phyloP scores from a whole-genome alignment of 2,113 vertebrate species.

The Oriolus oriolus region DNA sequence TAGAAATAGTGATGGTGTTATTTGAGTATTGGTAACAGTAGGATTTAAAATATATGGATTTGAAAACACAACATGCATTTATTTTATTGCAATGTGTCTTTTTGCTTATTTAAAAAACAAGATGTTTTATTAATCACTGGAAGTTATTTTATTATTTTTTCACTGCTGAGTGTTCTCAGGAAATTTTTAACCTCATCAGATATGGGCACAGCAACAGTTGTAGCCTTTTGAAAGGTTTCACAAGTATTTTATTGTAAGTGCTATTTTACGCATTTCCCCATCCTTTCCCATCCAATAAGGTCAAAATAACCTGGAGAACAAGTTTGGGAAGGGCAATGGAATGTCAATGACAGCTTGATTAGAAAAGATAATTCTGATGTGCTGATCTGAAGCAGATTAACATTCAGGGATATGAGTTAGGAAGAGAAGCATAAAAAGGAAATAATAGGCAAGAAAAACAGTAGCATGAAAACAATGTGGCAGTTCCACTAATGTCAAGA shows the following conservation, averaged over 20 bases:
- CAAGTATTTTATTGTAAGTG: neutral
- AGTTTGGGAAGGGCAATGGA: neutral
- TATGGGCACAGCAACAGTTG: neutral
- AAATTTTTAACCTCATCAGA: neutral
- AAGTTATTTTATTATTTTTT: neutral
- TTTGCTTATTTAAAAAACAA: neutral
- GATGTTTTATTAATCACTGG: neutral
- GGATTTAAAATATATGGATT: neutral
- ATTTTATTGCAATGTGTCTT: neutral
- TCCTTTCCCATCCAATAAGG: neutral
- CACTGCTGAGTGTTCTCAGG: neutral
- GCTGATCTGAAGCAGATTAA: neutral
- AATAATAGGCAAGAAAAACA: neutral
- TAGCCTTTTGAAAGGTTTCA: neutral
- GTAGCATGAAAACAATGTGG: neutral
- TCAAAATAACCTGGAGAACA: neutral
- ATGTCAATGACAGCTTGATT: neutral
- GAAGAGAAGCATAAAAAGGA: neutral
- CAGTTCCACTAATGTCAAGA: neutral
- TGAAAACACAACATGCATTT: neutral
- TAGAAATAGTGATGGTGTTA: neutral
- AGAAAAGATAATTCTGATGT: neutral
- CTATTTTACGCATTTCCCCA: neutral
- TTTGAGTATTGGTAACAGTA: neutral
- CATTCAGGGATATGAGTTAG: neutral